phyloP scores from a whole-genome alignment of 2,888 invertebrate species.

The Sminthurinus aureus region DNA sequence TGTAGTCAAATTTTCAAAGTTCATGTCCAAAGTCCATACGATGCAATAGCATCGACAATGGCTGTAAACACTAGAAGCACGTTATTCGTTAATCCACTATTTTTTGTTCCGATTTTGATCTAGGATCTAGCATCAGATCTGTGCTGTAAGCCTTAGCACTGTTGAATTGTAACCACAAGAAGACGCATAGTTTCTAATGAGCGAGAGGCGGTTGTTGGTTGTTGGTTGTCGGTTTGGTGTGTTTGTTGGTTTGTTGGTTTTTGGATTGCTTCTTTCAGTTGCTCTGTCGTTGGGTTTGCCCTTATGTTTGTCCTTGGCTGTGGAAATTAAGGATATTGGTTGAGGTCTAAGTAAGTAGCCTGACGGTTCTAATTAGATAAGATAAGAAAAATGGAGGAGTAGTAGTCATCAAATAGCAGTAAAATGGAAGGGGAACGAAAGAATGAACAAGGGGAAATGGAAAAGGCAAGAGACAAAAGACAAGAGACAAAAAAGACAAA shows the following conservation, averaged over 20 bases:
- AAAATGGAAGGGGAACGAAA: neutral
- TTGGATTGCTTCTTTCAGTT: neutral
- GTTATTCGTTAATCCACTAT: too few species aligned
- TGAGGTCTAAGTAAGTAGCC: constrained; percentile 2
- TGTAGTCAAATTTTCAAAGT: too few species aligned
- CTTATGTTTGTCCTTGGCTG: neutral
- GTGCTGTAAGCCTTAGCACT: neutral
- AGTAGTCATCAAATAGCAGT: too few species aligned
- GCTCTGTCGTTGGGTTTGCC: neutral
- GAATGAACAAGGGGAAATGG: neutral
- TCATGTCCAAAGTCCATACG: too few species aligned
- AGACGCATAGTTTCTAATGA: neutral
- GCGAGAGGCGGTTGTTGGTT: neutral
- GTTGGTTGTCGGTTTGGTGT: neutral
- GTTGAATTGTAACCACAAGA: neutral
- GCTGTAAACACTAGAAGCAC: too few species aligned
- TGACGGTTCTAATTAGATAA: constrained; percentile 23
- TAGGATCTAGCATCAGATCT: neutral
- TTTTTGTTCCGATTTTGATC: neutral
- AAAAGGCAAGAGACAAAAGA: neutral
- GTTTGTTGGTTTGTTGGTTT: too few species aligned
- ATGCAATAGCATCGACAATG: too few species aligned
- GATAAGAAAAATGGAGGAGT: neutral
- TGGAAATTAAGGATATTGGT: constrained; percentile 13
- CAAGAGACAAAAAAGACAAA: constrained; percentile 32